A percentile compares a stretch with the other conserved stretches of the same genome.
phyloP scores from a whole-genome alignment of 2,797 vertebrate species.

The Anableps anableps region DNA sequence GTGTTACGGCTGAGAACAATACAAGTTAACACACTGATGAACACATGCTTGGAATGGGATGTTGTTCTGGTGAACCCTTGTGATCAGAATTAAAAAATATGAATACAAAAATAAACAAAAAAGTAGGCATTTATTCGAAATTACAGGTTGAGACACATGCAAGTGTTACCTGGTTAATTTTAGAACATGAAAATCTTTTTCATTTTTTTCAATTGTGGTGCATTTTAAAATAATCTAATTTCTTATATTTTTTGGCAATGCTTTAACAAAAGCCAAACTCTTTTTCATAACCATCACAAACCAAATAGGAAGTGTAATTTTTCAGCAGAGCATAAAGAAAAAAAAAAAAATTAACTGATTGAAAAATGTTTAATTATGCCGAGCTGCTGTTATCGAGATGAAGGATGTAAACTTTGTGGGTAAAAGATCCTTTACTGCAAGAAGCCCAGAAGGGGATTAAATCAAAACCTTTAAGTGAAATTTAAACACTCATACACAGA shows the following conservation, averaged over 20 bases:
- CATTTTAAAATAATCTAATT: conserved; percentile 14
- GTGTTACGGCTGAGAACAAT: conserved; percentile 48
- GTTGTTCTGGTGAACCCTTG: conserved; percentile 28
- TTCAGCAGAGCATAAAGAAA: conserved; percentile 21
- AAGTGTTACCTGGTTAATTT: conserved; percentile 25
- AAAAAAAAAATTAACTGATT: conserved; percentile 38
- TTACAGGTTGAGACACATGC: conserved; percentile 41
- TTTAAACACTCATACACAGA: conserved; percentile 1
- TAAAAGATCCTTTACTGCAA: conserved; percentile 31
- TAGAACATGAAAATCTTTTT: conserved; percentile 16
- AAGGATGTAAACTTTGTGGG: conserved; percentile 38
- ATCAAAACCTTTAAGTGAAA: conserved; percentile 43
- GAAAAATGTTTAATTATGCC: conserved; percentile 44
- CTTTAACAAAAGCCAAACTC: conserved; percentile 37
- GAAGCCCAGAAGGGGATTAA: conserved; percentile 34
- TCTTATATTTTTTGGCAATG: conserved; percentile 43
- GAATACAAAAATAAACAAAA: conserved; percentile 1
- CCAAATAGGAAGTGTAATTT: conserved; percentile 37
- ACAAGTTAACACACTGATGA: conserved; percentile 50
- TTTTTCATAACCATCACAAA: conserved; percentile 9
- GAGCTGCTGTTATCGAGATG: conserved; percentile 49
- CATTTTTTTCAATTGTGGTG: not conserved
- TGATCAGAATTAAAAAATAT: conserved; percentile 38
- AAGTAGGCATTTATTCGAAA: conserved; percentile 27
- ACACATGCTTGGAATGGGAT: conserved; percentile 74